Evolutionary conservation across 2,113 vertebrate species (phyloP).

Genomic region (Catharus minimus): DNA sequence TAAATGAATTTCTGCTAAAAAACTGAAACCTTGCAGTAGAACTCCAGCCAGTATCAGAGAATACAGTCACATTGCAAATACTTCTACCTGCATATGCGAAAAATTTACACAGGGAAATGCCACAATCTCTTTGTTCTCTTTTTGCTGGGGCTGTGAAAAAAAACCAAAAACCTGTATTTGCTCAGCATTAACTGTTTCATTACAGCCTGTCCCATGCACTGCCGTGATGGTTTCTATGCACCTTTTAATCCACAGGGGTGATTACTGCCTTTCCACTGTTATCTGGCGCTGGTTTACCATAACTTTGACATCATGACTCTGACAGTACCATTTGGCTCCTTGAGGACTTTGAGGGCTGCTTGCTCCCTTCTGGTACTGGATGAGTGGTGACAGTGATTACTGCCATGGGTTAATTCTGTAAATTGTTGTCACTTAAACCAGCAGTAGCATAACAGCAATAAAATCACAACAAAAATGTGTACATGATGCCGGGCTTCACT

Average conservation of each 20-base stretch:
- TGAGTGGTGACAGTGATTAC: not conserved
- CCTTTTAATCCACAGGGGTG: accelerated
- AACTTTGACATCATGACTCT: not conserved
- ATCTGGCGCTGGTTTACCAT: not conserved
- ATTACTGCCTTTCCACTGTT: not conserved
- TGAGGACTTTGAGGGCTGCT: not conserved
- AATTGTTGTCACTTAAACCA: not conserved
- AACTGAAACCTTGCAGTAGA: not conserved
- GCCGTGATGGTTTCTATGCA: accelerated
- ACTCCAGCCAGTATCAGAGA: not conserved
- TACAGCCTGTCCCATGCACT: not conserved
- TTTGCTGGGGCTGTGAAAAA: not conserved
- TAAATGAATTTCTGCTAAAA: not conserved
- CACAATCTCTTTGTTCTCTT: not conserved
- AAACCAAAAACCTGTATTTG: accelerated
- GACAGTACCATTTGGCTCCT: not conserved
- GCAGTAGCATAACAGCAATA: not conserved
- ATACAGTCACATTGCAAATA: not conserved
- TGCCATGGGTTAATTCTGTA: not conserved
- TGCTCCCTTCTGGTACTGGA: not conserved
- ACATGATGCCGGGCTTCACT: not conserved
- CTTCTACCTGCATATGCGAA: not conserved
- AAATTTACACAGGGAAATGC: not conserved
- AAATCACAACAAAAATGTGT: not conserved
- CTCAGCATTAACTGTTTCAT: not conserved